Evolutionary conservation across 2,797 vertebrate genomes (phyloP).

Genomic region (Gymnocypris eckloni): DNA sequence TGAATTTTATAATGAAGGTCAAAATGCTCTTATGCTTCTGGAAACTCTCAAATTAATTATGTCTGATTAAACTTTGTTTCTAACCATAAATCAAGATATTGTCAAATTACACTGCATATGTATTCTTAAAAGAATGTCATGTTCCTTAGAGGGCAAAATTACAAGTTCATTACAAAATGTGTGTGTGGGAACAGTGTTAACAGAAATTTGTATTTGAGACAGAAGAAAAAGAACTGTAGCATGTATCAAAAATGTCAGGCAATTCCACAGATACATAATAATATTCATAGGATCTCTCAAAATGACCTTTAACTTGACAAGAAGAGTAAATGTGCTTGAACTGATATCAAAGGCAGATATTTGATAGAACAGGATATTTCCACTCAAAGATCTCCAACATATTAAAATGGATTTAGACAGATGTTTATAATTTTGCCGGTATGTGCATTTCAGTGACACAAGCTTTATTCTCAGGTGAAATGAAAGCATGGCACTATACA

Average conservation of each 20-base stretch:
- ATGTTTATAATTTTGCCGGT: background rate
- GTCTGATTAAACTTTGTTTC: background rate
- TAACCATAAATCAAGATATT: background rate
- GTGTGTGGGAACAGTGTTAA: background rate
- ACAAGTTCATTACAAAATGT: background rate
- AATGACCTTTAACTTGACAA: conserved; percentile 35
- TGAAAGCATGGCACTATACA: background rate
- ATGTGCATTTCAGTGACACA: conserved; percentile 10
- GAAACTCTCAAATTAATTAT: background rate
- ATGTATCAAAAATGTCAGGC: conserved; percentile 7
- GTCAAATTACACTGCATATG: background rate
- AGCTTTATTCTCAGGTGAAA: background rate
- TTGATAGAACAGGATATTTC: conserved; percentile 20
- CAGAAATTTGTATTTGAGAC: background rate
- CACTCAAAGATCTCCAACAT: background rate
- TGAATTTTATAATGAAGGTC: conserved; percentile 7
- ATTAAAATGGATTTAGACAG: background rate
- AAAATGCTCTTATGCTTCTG: background rate
- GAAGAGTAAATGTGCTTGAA: background rate
- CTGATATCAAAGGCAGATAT: conserved; percentile 26
- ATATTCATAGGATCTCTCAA: conserved; percentile 22
- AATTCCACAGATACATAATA: conserved; percentile 16
- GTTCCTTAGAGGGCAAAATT: background rate
- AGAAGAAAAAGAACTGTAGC: background rate
- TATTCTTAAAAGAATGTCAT: background rate